A percentile compares a stretch with the other conserved stretches of the same genome.
These are phyloP conservation scores for Cyclophora punctaria DNA, from an alignment of 2,888 invertebrate genomes.

Conservation along the genomic window DNA sequence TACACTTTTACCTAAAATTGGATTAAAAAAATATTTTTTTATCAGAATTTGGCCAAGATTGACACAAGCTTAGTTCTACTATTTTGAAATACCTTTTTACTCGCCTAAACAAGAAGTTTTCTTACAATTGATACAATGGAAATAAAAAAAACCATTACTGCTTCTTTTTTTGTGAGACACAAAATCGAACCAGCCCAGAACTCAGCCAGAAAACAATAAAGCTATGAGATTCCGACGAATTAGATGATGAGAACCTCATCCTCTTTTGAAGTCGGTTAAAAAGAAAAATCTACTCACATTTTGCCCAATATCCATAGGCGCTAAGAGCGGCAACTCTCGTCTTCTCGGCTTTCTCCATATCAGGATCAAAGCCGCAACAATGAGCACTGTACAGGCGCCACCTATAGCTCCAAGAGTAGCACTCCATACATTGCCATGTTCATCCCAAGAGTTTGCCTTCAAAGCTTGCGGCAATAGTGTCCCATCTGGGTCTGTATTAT, in stretches of 20 bases:
- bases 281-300: slow-evolving; percentile 44
- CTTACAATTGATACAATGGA: too few relatives aligned
- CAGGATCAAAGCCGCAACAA: slow-evolving; percentile 48
- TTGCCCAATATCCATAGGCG: slow-evolving; percentile 57
- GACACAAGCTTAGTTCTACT: too few relatives aligned
- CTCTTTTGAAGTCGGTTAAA: not conserved
- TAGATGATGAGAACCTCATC: not conserved
- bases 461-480: slow-evolving; percentile 35
- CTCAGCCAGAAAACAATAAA: too few relatives aligned
- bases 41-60: too few relatives aligned
- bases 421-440: slow-evolving; percentile 50
- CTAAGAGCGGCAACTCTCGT: slow-evolving; percentile 41
- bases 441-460: slow-evolving; percentile 25
- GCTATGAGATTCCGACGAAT: too few relatives aligned
- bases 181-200: too few relatives aligned
- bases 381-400: slow-evolving; percentile 55
- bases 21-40: too few relatives aligned
- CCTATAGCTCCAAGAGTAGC: slow-evolving; percentile 53
- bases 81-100: too few relatives aligned
- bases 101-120: too few relatives aligned
- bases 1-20: too few relatives aligned
- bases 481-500: not conserved
- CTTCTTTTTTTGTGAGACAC: too few relatives aligned
- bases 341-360: slow-evolving; percentile 50
- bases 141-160: too few relatives aligned